phyloP scores from a whole-genome alignment of 2,113 vertebrate species.

The Prietella phreatophila region DNA sequence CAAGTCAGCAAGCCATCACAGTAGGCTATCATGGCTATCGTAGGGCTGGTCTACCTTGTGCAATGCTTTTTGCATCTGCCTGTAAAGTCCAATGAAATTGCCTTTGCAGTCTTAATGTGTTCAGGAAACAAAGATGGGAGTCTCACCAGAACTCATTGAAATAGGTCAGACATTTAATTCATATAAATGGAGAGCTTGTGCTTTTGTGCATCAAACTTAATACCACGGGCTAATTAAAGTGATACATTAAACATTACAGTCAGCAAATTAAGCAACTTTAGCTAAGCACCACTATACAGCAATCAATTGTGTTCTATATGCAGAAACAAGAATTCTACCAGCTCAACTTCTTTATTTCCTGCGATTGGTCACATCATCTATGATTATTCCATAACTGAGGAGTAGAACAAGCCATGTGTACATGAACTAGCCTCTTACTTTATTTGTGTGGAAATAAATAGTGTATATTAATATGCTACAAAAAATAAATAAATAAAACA shows the following conservation, averaged over 20 bases:
- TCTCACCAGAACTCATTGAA: not conserved
- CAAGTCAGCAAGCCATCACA: not conserved
- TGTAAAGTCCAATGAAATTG: not conserved
- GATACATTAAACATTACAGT: not conserved
- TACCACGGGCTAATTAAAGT: not conserved
- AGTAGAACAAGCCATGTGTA: not conserved
- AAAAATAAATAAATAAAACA: not conserved
- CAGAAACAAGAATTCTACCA: not conserved
- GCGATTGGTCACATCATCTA: not conserved
- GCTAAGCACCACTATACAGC: not conserved
- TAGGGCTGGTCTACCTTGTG: not conserved
- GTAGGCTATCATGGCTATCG: not conserved
- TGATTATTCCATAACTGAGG: not conserved
- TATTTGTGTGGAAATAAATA: not conserved
- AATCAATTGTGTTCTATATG: not conserved
- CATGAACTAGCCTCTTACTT: not conserved
- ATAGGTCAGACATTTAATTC: not conserved
- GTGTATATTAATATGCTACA: not conserved
- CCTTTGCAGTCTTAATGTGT: conserved; percentile 6
- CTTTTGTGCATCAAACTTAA: not conserved
- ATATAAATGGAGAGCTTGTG: too few species aligned
- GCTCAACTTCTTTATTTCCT: not conserved
- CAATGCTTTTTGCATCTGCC: not conserved
- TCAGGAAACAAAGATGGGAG: not conserved
- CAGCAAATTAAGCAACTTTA: not conserved